Evolutionary conservation across 2,797 vertebrate species (phyloP), one percentile per base, ranked within the genome.

Genomic region (Sorex maritimensis): DNA sequence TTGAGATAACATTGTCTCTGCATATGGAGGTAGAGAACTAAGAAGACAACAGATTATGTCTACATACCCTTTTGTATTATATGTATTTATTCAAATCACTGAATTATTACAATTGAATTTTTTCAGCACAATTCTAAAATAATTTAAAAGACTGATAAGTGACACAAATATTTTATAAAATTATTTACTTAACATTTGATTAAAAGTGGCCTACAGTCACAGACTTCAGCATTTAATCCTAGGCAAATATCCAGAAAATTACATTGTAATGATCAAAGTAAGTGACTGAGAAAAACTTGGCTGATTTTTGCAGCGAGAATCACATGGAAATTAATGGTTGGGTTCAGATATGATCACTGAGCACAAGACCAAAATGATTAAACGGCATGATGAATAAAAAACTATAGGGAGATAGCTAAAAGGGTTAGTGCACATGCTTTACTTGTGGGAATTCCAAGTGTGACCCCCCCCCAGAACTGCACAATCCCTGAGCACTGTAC

Each of bases 81-180:
- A 44, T 58, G 17, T 87, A 78, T 71, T 52, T 90, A 41, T 34
- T 77, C 88, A 44, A 49, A 82, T 49, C 9, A 78, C 77, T 81
- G 41, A 6, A 55, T 6, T 67, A 82, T 49, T 6, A 78, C 81
- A 86, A 52, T 4, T 67, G 34, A 26, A 55, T 75, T 46, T 87
- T 90, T 49, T 72, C 83, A 41, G 44, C 46, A 78, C 58, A 61
- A 61, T 61, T 4, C 58, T 61, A 61, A n/a, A 13, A 41, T 34
- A 6, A 85, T 19, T 44, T 68, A 69, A n/a, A 67, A 46, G 17
- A 67, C 26, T 46, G 28, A 82, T 52, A n/a, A n/a, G 65, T 82
- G 44, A 65, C 28, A n/a, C 41, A 81, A 82, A 30, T 82, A 69
- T 30, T 44, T 67, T 46, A 30, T 49, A 69, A 49, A 46, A 68